phyloP scores from a whole-genome alignment of 2,113 vertebrate genomes.

The Phaetusa simplex region DNA sequence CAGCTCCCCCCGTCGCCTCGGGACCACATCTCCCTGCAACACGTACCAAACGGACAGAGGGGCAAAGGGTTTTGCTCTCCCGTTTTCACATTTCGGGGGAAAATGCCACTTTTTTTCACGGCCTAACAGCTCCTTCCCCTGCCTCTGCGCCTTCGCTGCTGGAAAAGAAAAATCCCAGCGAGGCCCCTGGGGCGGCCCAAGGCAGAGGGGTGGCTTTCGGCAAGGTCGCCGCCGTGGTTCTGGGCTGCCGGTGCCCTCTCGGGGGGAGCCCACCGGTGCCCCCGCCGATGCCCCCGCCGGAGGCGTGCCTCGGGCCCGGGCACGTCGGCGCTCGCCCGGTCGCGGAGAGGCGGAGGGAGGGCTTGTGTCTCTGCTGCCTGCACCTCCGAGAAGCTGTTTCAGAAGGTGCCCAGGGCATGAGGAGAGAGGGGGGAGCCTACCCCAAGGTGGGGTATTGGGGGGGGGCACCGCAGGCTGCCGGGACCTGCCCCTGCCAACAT shows the following conservation, averaged over 20 bases:
- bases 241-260: not conserved
- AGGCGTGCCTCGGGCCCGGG: not conserved
- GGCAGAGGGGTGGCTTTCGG: not conserved
- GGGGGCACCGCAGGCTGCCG: not conserved
- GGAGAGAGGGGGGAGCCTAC: not conserved
- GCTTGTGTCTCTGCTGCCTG: not conserved
- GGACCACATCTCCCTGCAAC: not conserved
- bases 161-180: not conserved
- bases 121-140: not conserved
- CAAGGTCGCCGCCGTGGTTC: not conserved
- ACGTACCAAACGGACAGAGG: not conserved
- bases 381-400: not conserved
- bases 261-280: not conserved
- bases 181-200: not conserved
- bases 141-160: not conserved
- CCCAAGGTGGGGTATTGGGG: not conserved
- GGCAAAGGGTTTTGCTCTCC: not conserved
- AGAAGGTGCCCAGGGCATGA: not conserved
- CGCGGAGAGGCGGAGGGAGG: not conserved
- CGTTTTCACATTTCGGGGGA: not conserved
- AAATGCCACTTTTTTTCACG: not conserved
- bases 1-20: too few species aligned
- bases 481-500: not conserved
- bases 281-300: not conserved
- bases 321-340: not conserved